phyloP scores from a whole-genome alignment of 2,797 vertebrate species.

The Botia almorhae region DNA sequence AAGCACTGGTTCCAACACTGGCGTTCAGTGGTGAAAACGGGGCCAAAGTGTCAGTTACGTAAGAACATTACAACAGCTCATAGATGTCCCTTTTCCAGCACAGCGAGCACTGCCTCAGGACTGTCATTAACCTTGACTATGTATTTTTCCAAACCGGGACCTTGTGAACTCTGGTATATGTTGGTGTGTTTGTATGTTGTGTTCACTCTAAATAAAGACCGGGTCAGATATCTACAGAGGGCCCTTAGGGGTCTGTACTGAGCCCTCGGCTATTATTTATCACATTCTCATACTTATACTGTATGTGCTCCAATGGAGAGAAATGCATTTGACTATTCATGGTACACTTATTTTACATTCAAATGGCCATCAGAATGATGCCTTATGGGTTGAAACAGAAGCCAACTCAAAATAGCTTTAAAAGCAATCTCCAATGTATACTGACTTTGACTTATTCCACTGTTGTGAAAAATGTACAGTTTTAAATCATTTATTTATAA shows the following conservation, averaged over 20 bases:
- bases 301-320: constrained; percentile 5
- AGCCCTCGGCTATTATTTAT: constrained; percentile 24
- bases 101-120: constrained; percentile 66
- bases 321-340: constrained; percentile 38
- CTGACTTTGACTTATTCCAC: constrained; percentile 2
- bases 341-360: constrained; percentile 24
- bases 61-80: constrained; percentile 69
- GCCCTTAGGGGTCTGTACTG: constrained; percentile 1
- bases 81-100: constrained; percentile 46
- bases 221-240: constrained; percentile 35
- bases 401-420: constrained; percentile 14
- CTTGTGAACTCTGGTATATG: constrained; percentile 30
- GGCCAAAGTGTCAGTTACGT: constrained; percentile 70
- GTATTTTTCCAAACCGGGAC: constrained; percentile 68
- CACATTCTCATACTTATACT: constrained; percentile 23
- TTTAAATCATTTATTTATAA: not conserved
- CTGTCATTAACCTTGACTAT: constrained; percentile 80
- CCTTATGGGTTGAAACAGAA: constrained; percentile 16
- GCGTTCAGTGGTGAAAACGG: constrained; percentile 60
- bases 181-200: constrained; percentile 28
- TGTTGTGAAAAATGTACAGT: constrained; percentile 16
- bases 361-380: constrained; percentile 2
- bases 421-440: not conserved
- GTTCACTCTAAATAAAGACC: constrained; percentile 11
- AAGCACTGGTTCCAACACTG: constrained; percentile 41